Evolutionary conservation across 2,888 invertebrate genomes (phyloP).

Genomic region (Brachynemurus nebulosus): DNA sequence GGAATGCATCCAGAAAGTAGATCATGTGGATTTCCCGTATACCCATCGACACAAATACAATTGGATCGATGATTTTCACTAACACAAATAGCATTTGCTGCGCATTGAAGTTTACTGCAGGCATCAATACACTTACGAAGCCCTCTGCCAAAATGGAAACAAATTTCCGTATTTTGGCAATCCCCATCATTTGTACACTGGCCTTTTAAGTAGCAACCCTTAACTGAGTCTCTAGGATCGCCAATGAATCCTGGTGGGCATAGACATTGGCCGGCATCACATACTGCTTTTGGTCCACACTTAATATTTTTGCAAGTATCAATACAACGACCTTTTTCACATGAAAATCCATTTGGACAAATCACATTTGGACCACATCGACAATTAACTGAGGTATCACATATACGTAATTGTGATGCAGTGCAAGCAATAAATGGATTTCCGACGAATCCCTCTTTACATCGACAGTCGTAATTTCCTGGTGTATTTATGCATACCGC

Average conservation of each 20-base stretch:
- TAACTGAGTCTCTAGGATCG: conserved; percentile 51
- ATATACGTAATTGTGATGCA: conserved; percentile 51
- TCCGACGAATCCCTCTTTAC: conserved; percentile 69
- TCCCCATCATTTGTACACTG: conserved; percentile 71
- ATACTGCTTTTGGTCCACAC: conserved; percentile 72
- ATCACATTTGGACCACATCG: conserved; percentile 53
- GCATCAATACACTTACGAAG: conserved; percentile 73
- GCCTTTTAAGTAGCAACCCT: conserved; percentile 59
- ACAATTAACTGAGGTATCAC: conserved; percentile 54
- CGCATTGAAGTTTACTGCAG: conserved; percentile 77
- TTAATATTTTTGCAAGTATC: conserved; percentile 60
- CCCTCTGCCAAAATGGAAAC: conserved; percentile 70
- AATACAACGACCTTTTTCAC: conserved; percentile 57
- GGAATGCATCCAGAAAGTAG: conserved; percentile 65
- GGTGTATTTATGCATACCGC: conserved; percentile 83
- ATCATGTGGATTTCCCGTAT: conserved; percentile 69
- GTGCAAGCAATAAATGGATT: conserved; percentile 79
- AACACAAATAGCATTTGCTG: conserved; percentile 78
- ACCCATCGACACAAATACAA: conserved; percentile 75
- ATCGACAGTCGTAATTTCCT: conserved; percentile 81
- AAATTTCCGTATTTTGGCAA: conserved; percentile 73
- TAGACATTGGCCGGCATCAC: conserved; percentile 63
- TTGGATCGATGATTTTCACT: conserved; percentile 72
- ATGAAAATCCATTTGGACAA: conserved; percentile 64
- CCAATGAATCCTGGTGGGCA: conserved; percentile 69